phyloP scores from a whole-genome alignment of 2,113 vertebrate genomes.

The Mobula hypostoma region DNA sequence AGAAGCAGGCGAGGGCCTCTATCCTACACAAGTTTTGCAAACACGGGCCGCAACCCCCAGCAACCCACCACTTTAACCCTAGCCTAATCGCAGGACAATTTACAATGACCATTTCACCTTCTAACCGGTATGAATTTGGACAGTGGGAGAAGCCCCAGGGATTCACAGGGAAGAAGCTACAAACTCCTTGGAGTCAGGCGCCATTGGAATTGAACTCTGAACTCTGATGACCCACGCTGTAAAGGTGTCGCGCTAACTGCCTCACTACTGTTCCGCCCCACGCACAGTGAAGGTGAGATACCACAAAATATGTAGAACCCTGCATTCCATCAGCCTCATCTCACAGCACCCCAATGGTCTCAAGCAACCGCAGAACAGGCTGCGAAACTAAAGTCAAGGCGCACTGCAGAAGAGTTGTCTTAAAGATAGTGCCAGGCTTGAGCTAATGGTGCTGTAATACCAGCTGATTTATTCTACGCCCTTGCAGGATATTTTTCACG shows the following conservation, averaged over 20 bases:
- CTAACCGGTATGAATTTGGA: too few relatives aligned
- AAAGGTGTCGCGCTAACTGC: too few relatives aligned
- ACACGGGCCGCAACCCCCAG: neutral
- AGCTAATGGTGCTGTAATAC: neutral
- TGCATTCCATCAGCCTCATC: neutral
- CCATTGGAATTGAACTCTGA: too few relatives aligned
- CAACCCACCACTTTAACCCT: too few relatives aligned
- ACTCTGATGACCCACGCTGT: too few relatives aligned
- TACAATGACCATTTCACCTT: too few relatives aligned
- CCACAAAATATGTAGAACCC: neutral
- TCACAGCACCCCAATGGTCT: neutral
- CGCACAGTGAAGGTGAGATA: neutral
- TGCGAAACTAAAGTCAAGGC: neutral
- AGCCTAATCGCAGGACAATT: too few relatives aligned
- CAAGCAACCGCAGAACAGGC: neutral
- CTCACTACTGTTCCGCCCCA: too few relatives aligned
- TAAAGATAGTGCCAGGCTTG: neutral
- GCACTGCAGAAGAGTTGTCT: neutral
- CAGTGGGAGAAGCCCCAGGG: too few relatives aligned
- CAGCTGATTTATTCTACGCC: conserved; percentile 21
- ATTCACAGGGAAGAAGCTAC: too few relatives aligned
- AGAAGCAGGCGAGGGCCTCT: neutral
- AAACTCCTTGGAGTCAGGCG: too few relatives aligned
- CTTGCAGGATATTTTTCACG: conserved; percentile 19
- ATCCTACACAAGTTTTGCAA: neutral